Conservation (phyloP, 2,113 vertebrate genomes). For the Hiodon tergisus region DNA sequence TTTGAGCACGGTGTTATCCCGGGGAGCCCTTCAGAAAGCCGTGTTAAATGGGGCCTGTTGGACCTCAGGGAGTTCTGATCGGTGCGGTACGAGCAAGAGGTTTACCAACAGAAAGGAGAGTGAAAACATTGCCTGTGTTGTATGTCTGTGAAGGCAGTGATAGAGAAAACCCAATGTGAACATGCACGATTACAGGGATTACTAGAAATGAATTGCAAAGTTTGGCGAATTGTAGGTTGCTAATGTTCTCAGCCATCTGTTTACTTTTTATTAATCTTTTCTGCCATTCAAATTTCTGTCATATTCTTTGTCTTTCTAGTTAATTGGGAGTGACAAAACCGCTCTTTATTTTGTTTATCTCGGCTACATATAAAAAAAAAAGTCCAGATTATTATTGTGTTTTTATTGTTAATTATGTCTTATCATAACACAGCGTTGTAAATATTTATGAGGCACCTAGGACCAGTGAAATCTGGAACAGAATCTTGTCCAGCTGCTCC, state of each 20-base stretch:
- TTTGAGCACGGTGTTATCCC: not conserved
- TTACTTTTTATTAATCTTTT: not conserved
- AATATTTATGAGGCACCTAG: constrained; percentile 7
- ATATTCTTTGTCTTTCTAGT: not conserved
- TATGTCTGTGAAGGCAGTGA: not conserved
- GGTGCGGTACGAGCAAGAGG: not conserved
- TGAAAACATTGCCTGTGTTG: not conserved
- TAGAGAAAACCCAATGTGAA: not conserved
- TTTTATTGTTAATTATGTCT: constrained; percentile 18
- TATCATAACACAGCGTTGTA: not conserved
- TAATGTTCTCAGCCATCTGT: constrained; percentile 3
- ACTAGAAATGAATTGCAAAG: constrained; percentile 15
- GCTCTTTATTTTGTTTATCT: not conserved
- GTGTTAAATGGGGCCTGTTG: not conserved
- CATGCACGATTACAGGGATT: constrained; percentile 15
- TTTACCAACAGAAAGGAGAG: not conserved
- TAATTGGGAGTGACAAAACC: constrained; percentile 1
- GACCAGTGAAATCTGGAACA: not conserved
- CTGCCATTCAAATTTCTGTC: constrained; percentile 10
- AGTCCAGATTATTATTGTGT: constrained; percentile 12
- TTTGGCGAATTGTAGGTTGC: not conserved
- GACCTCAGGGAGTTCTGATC: not conserved
- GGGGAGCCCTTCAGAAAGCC: not conserved
- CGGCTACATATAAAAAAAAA: constrained; percentile 6
- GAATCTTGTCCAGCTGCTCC: not conserved